Base-by-base conservation (phyloP, 2,113 vertebrate species). In the Urocitellus parryii region DNA sequence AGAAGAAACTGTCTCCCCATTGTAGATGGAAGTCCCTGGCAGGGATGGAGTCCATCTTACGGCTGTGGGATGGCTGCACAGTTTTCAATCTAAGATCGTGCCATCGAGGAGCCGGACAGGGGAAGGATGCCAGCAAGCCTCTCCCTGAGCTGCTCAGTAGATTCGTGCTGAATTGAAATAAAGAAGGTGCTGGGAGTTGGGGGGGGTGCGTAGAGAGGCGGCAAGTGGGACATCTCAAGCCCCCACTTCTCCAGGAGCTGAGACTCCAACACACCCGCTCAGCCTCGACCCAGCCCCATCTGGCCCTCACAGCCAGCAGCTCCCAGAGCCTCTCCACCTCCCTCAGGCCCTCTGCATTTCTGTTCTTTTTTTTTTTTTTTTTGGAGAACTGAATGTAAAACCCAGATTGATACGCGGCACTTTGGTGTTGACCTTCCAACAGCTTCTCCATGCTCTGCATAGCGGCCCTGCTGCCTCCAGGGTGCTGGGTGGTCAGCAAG, bases 391-490 rank as follows among this genome's bases (percentile, higher is more conserved):
- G 51, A 53, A 24, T 13, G 20, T 4, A 27, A 76, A 42, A 9
- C 11, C 22, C 65, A 37, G 32, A 37, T 20, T 42, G 79, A 32
- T 25, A 37, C 1, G 0, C 32, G 65, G 56, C 39, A 10, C 81
- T 74, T 78, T 29, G 5, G 4, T 56, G 29, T 17, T 63, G 48
- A 51, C n/a, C 48, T 8, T 0, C 42, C 25, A n/a, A 51, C 76
- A 77, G 39, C 29, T 76, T 17, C 51, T 25, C 1, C 0, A 4
- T 3, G 56, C 42, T 67, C 25, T n/a, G 39, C 65, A 0, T 2
- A 5, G 16, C 48, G 1, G 0, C 4, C 12, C 6, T 1, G 39
- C 48, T 2, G 3, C 45, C 34, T 48, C 0, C 0, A 10, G 56
- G 29, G 39, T 39, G 42, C 2, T 4, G 8, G n/a, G 22, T 12